Percentiles rank a stretch among this genome's conserved stretches.
These are phyloP conservation scores for Erebia aethiops DNA, from an alignment of 2,888 invertebrate genomes.

Conservation along the genomic window DNA sequence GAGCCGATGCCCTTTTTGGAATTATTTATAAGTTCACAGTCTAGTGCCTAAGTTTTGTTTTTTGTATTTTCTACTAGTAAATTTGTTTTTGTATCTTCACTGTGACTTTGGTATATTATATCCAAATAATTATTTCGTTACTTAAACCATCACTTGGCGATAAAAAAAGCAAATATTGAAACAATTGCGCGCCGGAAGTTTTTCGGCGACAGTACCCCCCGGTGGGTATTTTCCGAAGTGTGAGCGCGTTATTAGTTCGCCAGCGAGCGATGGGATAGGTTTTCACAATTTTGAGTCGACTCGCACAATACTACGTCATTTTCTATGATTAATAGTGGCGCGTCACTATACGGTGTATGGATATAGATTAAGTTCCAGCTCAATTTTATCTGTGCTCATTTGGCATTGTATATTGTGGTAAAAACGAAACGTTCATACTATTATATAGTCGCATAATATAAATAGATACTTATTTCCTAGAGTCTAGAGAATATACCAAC, in stretches of 20 bases:
- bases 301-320: constrained; percentile 76
- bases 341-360: constrained; percentile 47
- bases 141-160: background rate
- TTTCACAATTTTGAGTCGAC: constrained; percentile 80
- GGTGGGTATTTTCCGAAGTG: constrained; percentile 69
- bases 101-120: no score
- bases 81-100: no score
- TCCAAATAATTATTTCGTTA: no score
- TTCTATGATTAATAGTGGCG: constrained; percentile 79
- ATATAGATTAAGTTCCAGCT: constrained; percentile 41
- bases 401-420: constrained; percentile 16
- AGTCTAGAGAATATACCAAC: no score
- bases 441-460: constrained; percentile 33
- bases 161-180: constrained; percentile 30
- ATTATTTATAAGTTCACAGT: no score
- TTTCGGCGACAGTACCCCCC: constrained; percentile 67
- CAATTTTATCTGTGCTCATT: constrained; percentile 36
- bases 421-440: constrained; percentile 39
- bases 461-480: no score
- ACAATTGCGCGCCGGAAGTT: constrained; percentile 35
- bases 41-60: no score
- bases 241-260: constrained; percentile 78
- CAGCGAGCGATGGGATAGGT: constrained; percentile 69
- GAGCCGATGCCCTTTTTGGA: no score
- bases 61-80: no score